phyloP scores from a whole-genome alignment of 2,888 invertebrate species.

The Bombyx huttoni region DNA sequence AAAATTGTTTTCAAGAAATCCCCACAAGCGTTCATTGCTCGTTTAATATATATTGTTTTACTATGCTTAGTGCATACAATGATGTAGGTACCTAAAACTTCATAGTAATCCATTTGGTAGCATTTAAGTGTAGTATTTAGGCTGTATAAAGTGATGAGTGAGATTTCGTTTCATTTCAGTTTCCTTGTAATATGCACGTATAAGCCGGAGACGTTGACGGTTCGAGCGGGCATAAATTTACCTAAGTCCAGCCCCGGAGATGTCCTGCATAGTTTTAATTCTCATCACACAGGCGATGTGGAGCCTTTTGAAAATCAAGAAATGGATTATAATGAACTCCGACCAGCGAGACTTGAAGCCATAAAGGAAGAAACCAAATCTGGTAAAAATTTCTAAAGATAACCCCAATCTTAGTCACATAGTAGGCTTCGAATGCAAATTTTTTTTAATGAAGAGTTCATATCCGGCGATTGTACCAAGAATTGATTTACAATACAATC shows the following conservation, averaged over 20 bases:
- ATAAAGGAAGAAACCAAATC: slow-evolving; percentile 42
- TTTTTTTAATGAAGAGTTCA: too few relatives aligned
- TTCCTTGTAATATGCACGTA: slow-evolving; percentile 87
- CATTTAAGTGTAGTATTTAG: background rate
- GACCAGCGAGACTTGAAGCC: slow-evolving; percentile 60
- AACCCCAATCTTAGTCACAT: background rate
- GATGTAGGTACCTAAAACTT: too few relatives aligned
- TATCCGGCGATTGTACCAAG: too few relatives aligned
- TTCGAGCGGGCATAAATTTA: slow-evolving; percentile 82
- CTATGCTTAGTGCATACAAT: too few relatives aligned
- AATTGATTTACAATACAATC: too few relatives aligned
- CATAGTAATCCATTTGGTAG: too few relatives aligned
- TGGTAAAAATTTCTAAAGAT: slow-evolving; percentile 27
- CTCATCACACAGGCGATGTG: slow-evolving; percentile 40
- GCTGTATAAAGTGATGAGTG: too few relatives aligned
- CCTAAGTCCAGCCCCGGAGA: slow-evolving; percentile 74
- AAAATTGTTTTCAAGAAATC: too few relatives aligned
- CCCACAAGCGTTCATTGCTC: too few relatives aligned
- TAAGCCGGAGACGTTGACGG: slow-evolving; percentile 86
- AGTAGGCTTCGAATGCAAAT: too few relatives aligned
- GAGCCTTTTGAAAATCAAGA: slow-evolving; percentile 55
- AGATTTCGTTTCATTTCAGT: slow-evolving; percentile 36
- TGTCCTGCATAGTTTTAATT: slow-evolving; percentile 53
- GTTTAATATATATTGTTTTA: too few relatives aligned
- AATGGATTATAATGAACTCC: slow-evolving; percentile 56